Evolutionary conservation across 2,797 vertebrate species (phyloP).

Genomic region (Chelmon rostratus): DNA sequence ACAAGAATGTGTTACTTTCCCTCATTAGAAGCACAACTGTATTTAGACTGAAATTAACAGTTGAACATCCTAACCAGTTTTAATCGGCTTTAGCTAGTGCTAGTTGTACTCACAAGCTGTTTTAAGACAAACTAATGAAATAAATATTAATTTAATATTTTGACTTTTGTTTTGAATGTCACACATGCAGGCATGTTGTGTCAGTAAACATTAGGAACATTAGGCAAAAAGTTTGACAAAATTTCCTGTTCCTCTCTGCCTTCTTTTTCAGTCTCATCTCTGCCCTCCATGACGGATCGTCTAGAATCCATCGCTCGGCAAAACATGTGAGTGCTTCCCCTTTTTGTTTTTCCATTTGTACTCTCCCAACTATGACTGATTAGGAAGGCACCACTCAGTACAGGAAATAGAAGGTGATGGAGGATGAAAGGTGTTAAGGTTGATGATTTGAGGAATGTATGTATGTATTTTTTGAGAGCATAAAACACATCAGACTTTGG

Average conservation of each 20-base stretch:
- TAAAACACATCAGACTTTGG: background rate
- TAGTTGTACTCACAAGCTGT: no score
- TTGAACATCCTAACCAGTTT: background rate
- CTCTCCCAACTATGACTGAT: background rate
- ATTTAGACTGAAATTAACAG: background rate
- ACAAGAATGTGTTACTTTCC: conserved; percentile 3
- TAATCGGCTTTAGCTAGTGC: no score
- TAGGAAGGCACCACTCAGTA: background rate
- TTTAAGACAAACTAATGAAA: no score
- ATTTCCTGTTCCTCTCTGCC: background rate
- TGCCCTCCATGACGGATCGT: conserved; percentile 97
- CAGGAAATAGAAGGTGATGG: background rate
- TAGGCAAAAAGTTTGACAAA: background rate
- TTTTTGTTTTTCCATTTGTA: background rate
- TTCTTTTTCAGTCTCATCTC: conserved; percentile 90
- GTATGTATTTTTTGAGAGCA: background rate
- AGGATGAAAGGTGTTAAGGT: background rate
- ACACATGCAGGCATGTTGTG: no score
- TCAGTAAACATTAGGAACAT: background rate
- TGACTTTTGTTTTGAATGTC: no score
- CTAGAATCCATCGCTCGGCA: conserved; percentile 97
- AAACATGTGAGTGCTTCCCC: conserved; percentile 88
- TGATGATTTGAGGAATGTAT: background rate
- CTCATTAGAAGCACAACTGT: background rate
- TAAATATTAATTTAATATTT: no score